Evolutionary conservation across 2,888 invertebrate genomes (phyloP).

Genomic region (Chaetogeoica ovagalla): DNA sequence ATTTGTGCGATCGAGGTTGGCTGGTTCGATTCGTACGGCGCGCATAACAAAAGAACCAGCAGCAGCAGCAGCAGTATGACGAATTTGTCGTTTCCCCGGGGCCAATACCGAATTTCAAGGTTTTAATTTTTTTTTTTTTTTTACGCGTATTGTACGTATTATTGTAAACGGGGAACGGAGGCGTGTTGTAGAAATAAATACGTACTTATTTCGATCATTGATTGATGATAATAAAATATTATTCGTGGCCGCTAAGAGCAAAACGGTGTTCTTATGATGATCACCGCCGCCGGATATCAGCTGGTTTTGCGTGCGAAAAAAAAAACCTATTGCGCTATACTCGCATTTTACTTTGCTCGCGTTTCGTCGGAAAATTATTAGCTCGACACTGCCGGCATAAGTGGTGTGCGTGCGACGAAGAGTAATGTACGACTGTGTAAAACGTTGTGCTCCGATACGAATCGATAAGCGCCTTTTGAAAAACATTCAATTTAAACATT

Average conservation of each 20-base stretch:
- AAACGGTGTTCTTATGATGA: too few species aligned
- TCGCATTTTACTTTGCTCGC: too few species aligned
- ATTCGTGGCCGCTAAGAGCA: neutral
- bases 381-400: neutral
- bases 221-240: slow-evolving; percentile 6
- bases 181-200: too few species aligned
- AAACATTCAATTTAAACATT: too few species aligned
- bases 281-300: neutral
- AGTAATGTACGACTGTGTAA: too few species aligned
- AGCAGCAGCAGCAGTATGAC: slow-evolving; percentile 16
- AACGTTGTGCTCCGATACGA: too few species aligned
- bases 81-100: slow-evolving; percentile 31
- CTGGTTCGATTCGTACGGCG: slow-evolving; percentile 12
- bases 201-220: neutral
- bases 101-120: slow-evolving; percentile 22
- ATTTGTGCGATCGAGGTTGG: slow-evolving; percentile 18
- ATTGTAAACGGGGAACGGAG: neutral
- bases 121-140: neutral
- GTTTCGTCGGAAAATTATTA: neutral
- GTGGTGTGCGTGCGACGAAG: too few species aligned
- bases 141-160: neutral
- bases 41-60: slow-evolving; percentile 23
- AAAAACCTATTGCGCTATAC: too few species aligned
- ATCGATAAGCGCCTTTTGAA: too few species aligned
- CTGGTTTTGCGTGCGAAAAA: neutral